These are phyloP conservation scores for Chionis minor DNA, from an alignment of 2,113 vertebrate species.

Conservation along the genomic window DNA sequence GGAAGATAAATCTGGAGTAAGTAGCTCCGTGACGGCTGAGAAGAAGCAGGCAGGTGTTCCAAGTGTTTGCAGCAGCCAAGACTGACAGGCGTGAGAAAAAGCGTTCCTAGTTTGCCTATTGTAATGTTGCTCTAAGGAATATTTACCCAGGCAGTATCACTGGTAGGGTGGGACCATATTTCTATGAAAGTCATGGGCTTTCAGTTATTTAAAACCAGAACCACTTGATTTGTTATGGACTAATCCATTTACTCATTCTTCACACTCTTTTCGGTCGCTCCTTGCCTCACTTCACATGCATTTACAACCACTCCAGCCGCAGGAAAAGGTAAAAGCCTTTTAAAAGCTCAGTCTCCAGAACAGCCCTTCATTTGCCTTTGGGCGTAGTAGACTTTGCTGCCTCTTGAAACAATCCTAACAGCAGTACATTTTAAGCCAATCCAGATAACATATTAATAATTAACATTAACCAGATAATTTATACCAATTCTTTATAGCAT, in stretches of 20 bases:
- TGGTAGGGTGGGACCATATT: background rate
- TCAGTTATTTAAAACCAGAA: conserved; percentile 33
- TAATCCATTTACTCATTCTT: conserved; percentile 32
- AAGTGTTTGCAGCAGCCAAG: background rate
- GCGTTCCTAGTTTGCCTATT: background rate
- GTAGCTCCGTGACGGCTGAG: background rate
- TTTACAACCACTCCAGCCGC: background rate
- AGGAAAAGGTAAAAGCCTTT: background rate
- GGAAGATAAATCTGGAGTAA: conserved; percentile 47
- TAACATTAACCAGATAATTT: background rate
- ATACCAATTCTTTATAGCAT: background rate
- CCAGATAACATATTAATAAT: background rate
- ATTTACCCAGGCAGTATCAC: background rate
- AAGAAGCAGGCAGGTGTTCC: conserved; percentile 29
- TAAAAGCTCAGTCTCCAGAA: background rate
- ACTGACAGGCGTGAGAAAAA: conserved; percentile 34
- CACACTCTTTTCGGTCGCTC: background rate
- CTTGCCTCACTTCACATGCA: background rate
- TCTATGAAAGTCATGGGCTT: background rate
- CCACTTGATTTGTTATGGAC: conserved; percentile 14
- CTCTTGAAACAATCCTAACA: background rate
- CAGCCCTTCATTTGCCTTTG: background rate
- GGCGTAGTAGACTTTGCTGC: background rate
- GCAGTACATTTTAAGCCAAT: background rate
- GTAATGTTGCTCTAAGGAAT: background rate